Percentiles rank a stretch among this genome's conserved stretches.
Evolutionary conservation across 2,113 vertebrate species (phyloP).

Genomic region (Acinonyx jubatus): DNA sequence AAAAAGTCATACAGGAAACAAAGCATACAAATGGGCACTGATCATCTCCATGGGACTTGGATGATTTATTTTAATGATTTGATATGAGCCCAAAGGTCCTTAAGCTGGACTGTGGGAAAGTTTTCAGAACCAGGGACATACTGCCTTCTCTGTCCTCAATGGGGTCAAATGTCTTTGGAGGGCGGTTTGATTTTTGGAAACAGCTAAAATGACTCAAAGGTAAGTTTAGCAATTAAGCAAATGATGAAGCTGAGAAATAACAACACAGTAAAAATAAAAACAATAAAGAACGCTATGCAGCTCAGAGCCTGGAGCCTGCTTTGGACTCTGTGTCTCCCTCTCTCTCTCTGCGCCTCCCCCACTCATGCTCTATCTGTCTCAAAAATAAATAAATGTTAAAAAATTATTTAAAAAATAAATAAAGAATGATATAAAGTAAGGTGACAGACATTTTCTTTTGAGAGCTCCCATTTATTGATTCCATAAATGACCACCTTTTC

Average conservation of each 20-base stretch:
- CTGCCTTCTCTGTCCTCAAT: not conserved
- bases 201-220: constrained; percentile 39
- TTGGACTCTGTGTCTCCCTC: too few relatives aligned
- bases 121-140: not conserved
- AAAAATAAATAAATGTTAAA: too few relatives aligned
- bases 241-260: constrained; percentile 46
- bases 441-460: not conserved
- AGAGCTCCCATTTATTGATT: not conserved
- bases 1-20: constrained; percentile 1
- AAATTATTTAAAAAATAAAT: not conserved
- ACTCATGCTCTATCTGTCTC: too few relatives aligned
- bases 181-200: constrained; percentile 49
- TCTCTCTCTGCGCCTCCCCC: too few relatives aligned
- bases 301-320: too few relatives aligned
- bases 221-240: constrained; percentile 1
- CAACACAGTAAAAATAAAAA: not conserved
- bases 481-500: not conserved
- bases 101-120: not conserved
- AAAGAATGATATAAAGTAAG: not conserved
- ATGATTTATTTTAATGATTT: not conserved
- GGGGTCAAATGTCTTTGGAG: not conserved
- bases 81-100: not conserved
- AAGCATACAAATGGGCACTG: not conserved
- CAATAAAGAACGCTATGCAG: not conserved
- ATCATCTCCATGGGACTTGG: not conserved